Evolutionary conservation across 1,140 invertebrate genomes (phyloP).

Genomic region (Drosophila pseudoananassae): DNA sequence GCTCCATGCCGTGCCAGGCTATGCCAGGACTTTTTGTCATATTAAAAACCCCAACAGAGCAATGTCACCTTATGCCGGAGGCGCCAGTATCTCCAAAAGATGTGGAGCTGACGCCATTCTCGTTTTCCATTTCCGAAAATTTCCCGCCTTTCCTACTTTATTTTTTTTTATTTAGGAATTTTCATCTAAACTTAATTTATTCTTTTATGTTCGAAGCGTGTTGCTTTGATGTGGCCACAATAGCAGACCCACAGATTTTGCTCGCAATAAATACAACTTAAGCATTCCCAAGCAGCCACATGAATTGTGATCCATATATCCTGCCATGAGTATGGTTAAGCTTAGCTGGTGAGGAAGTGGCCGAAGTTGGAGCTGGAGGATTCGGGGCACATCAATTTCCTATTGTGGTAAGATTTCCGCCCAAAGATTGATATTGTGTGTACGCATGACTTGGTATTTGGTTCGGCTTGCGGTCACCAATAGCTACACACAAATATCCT

Average conservation of each 20-base stretch:
- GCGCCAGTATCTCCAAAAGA: not conserved
- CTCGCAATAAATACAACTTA: constrained; percentile 28
- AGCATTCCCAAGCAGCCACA: constrained; percentile 22
- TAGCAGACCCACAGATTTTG: constrained; percentile 9
- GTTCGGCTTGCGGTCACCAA: constrained; percentile 11
- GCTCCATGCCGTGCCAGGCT: constrained; percentile 38
- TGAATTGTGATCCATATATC: constrained; percentile 17
- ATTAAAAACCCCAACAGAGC: constrained; percentile 60
- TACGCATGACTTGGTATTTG: constrained; percentile 20
- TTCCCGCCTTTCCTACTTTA: constrained; percentile 5
- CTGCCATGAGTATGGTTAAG: not conserved
- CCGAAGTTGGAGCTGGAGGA: not conserved
- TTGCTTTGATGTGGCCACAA: constrained; percentile 43
- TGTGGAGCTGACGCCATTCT: constrained; percentile 22
- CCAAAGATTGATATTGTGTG: constrained; percentile 34
- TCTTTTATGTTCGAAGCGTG: constrained; percentile 40
- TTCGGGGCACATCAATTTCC: constrained; percentile 25
- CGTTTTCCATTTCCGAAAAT: constrained; percentile 23
- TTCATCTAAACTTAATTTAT: constrained; percentile 28
- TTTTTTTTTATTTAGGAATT: constrained; percentile 6
- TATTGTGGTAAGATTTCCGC: constrained; percentile 32
- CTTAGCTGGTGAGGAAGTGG: not conserved
- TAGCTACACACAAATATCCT: not conserved
- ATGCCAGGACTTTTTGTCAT: constrained; percentile 19
- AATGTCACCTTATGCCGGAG: constrained; percentile 25